phyloP scores from a whole-genome alignment of 2,113 vertebrate genomes.

The Equus przewalskii region DNA sequence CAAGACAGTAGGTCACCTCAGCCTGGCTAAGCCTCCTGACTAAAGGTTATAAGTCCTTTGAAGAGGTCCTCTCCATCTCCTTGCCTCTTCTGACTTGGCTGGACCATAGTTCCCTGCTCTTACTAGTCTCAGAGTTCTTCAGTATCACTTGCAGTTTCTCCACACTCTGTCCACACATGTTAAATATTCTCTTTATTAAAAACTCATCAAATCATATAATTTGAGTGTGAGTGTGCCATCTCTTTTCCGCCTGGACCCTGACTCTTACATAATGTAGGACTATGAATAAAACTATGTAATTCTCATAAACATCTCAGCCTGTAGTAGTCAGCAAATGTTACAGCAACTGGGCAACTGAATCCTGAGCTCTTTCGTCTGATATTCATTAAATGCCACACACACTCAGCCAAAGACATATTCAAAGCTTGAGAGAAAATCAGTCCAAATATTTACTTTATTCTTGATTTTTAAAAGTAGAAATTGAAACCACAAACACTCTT shows the following conservation, averaged over 20 bases:
- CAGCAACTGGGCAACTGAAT: not conserved
- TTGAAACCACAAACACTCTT: not conserved
- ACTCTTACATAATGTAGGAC: not conserved
- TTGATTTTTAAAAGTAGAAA: constrained; percentile 22
- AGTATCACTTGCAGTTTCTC: not conserved
- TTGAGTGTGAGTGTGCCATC: not conserved
- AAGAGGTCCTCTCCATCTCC: not conserved
- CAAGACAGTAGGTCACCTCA: not conserved
- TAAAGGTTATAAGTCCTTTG: not conserved
- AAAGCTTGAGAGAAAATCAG: not conserved
- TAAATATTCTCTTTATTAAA: not conserved
- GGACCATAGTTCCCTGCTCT: not conserved
- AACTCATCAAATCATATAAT: not conserved
- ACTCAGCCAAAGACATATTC: not conserved
- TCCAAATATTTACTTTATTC: constrained; percentile 42
- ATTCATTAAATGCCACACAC: not conserved
- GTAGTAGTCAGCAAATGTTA: not conserved
- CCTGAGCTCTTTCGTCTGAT: not conserved
- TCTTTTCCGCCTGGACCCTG: not conserved
- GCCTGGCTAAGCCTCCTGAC: not conserved
- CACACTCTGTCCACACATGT: not conserved
- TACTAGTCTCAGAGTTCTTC: not conserved
- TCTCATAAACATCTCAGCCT: not conserved
- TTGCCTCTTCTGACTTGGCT: not conserved
- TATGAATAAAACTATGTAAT: not conserved